These are phyloP conservation scores for Antheraea pernyi DNA, from an alignment of 1,140 invertebrate genomes.

Conservation along the genomic window DNA sequence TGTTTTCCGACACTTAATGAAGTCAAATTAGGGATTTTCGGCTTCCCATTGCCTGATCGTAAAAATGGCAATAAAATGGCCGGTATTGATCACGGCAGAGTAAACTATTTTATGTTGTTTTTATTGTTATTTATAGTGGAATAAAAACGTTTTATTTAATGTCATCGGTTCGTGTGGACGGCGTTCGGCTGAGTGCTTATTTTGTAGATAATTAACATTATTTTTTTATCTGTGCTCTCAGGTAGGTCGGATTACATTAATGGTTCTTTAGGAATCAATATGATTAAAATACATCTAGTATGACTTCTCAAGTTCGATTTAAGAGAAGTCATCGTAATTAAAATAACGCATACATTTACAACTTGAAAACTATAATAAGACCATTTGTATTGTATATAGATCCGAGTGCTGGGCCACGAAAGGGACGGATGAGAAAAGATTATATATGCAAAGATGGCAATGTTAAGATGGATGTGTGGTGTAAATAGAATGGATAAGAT, in stretches of 20 bases:
- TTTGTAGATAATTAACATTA: slow-evolving; percentile 27
- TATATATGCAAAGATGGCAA: too few relatives aligned
- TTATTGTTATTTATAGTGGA: slow-evolving; percentile 71
- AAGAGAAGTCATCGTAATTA: neutral
- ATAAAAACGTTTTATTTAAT: slow-evolving; percentile 66
- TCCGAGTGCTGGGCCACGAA: too few relatives aligned
- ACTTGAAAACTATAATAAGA: too few relatives aligned
- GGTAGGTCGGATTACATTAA: neutral
- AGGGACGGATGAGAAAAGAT: too few relatives aligned
- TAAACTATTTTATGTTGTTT: slow-evolving; percentile 71
- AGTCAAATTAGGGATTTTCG: slow-evolving; percentile 66
- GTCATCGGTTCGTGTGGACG: slow-evolving; percentile 39
- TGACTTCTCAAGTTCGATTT: neutral
- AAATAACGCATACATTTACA: neutral
- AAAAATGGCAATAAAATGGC: slow-evolving; percentile 65
- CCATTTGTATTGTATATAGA: too few relatives aligned
- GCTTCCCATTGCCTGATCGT: slow-evolving; percentile 57
- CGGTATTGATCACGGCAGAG: slow-evolving; percentile 57
- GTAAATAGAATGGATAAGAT: too few relatives aligned
- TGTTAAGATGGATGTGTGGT: too few relatives aligned
- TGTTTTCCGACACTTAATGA: slow-evolving; percentile 60
- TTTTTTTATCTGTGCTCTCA: slow-evolving; percentile 6
- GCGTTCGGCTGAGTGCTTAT: neutral
- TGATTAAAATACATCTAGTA: neutral
- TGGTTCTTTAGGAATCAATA: slow-evolving; percentile 2